Conservation (phyloP, 2,888 invertebrate species). For the Cosmia pyralina region DNA sequence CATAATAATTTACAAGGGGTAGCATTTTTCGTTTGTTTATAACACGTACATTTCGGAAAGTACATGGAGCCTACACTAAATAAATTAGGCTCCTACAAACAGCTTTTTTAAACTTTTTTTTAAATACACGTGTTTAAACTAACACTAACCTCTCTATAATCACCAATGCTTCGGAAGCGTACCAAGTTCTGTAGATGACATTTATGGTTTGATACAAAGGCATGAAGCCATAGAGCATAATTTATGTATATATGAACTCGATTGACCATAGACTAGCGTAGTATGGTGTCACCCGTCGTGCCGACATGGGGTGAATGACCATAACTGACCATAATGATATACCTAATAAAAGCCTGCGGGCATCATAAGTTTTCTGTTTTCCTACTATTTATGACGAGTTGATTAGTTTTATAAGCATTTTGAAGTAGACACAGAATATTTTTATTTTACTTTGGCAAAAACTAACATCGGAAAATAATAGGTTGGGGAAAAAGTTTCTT, state of each 20-base stretch:
- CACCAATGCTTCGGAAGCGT: background rate
- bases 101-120: too few species aligned
- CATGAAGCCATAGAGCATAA: constrained; percentile 24
- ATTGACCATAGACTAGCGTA: constrained; percentile 34
- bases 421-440: background rate
- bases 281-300: constrained; percentile 38
- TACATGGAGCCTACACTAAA: too few species aligned
- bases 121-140: background rate
- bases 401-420: constrained; percentile 9
- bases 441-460: background rate
- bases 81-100: too few species aligned
- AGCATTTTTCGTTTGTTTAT: too few species aligned
- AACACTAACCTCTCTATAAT: background rate
- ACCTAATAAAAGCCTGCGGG: constrained; percentile 30
- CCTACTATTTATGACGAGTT: constrained; percentile 21
- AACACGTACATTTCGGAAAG: too few species aligned
- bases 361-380: constrained; percentile 32
- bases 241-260: constrained; percentile 34
- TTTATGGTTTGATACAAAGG: background rate
- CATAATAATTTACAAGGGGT: too few species aligned
- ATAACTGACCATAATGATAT: constrained; percentile 52
- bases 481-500: too few species aligned
- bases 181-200: background rate
- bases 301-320: constrained; percentile 40
- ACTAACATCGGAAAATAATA: background rate